phyloP scores from a whole-genome alignment of 2,888 invertebrate species.

The Dendrolimus houi region DNA sequence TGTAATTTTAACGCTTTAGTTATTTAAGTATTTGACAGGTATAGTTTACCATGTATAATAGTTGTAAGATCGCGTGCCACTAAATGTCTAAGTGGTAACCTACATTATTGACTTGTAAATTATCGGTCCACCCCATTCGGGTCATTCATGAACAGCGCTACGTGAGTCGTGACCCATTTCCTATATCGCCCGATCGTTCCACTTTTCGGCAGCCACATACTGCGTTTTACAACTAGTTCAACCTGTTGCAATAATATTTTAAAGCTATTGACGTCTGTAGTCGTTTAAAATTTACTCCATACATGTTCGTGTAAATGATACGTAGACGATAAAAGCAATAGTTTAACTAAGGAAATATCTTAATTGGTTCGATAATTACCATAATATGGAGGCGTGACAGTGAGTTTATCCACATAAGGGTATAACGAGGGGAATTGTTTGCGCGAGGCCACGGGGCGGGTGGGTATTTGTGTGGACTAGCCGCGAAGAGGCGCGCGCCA shows the following conservation, averaged over 20 bases:
- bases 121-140: slow-evolving; percentile 54
- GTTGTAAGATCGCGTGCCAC: slow-evolving; percentile 52
- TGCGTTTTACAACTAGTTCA: neutral
- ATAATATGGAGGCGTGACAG: slow-evolving; percentile 49
- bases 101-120: slow-evolving; percentile 52
- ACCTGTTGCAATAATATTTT: neutral
- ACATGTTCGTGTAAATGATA: too few species aligned
- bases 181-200: slow-evolving; percentile 61
- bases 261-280: too few species aligned
- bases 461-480: slow-evolving; percentile 35
- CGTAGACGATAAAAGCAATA: too few species aligned
- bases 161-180: slow-evolving; percentile 47
- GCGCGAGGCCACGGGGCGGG: slow-evolving; percentile 2
- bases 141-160: slow-evolving; percentile 38
- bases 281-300: too few species aligned
- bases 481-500: slow-evolving; percentile 27
- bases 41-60: slow-evolving; percentile 12
- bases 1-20: too few species aligned
- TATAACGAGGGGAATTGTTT: slow-evolving; percentile 26
- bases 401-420: slow-evolving; percentile 36
- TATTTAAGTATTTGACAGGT: neutral
- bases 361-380: slow-evolving; percentile 31
- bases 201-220: slow-evolving; percentile 27
- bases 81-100: slow-evolving; percentile 34
- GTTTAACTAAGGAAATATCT: too few species aligned